phyloP scores from a whole-genome alignment of 2,113 vertebrate species.

The Limanda limanda region DNA sequence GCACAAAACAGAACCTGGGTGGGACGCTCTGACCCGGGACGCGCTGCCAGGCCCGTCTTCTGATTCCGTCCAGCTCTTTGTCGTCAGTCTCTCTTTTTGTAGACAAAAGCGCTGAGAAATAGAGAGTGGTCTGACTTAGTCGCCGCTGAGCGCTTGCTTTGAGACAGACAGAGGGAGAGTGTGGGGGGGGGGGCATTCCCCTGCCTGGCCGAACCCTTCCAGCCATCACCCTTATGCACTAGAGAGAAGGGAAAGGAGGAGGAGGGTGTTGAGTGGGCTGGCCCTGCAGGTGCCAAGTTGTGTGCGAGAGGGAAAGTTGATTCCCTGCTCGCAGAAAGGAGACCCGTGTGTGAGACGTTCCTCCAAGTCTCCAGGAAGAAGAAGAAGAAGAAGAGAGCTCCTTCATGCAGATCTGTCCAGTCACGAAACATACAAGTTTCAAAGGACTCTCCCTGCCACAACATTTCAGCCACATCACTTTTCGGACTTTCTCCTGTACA shows the following conservation, averaged over 20 bases:
- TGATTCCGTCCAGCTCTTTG: slow-evolving; percentile 73
- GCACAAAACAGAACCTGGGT: slow-evolving; percentile 68
- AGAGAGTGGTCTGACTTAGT: slow-evolving; percentile 55
- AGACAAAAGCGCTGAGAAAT: slow-evolving; percentile 73
- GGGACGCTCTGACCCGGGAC: slow-evolving; percentile 74
- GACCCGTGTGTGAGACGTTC: slow-evolving; percentile 49
- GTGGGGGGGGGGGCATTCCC: slow-evolving; percentile 26
- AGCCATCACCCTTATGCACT: slow-evolving; percentile 43
- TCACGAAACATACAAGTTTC: slow-evolving; percentile 38
- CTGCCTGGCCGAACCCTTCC: slow-evolving; percentile 58
- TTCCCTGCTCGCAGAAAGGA: slow-evolving; percentile 35
- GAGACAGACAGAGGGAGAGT: slow-evolving; percentile 55
- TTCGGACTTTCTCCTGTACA: slow-evolving; percentile 43
- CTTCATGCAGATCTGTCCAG: slow-evolving; percentile 52
- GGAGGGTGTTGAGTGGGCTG: slow-evolving; percentile 73
- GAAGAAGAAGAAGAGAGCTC: slow-evolving; percentile 20
- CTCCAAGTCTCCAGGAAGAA: slow-evolving; percentile 48
- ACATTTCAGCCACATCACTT: slow-evolving; percentile 45
- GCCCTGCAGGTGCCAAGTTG: slow-evolving; percentile 68
- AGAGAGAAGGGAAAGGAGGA: slow-evolving; percentile 38
- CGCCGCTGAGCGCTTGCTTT: slow-evolving; percentile 64
- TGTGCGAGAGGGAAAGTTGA: neutral
- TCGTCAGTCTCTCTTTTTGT: slow-evolving; percentile 74
- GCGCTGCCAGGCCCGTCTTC: slow-evolving; percentile 57
- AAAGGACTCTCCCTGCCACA: slow-evolving; percentile 33